A percentile compares a stretch with the other conserved stretches of the same genome.
phyloP scores from a whole-genome alignment of 2,113 vertebrate genomes.

The Barnardius zonarius region DNA sequence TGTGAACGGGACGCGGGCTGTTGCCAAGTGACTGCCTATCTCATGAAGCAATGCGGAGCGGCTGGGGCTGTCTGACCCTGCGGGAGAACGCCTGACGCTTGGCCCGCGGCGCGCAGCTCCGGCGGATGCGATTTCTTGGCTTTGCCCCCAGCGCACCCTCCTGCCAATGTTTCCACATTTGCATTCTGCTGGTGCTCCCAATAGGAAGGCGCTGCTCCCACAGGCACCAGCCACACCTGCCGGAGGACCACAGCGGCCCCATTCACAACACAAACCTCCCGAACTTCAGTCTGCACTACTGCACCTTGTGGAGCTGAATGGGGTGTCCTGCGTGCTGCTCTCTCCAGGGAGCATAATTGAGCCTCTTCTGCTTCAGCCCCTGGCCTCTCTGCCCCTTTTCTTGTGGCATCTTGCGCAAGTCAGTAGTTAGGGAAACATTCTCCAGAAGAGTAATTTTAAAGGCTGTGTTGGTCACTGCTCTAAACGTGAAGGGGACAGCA shows the following conservation, averaged over 20 bases:
- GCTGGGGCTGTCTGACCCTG: not conserved
- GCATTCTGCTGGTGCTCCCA: constrained; percentile 6
- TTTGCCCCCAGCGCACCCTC: constrained; percentile 9
- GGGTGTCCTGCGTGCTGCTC: not conserved
- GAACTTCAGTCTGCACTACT: not conserved
- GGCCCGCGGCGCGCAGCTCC: not conserved
- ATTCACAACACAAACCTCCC: not conserved
- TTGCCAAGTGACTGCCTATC: not conserved
- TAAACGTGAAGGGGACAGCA: not conserved
- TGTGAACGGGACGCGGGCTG: not conserved
- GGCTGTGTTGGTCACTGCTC: not conserved
- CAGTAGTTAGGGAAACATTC: not conserved
- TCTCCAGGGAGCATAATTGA: not conserved
- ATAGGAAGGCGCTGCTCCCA: not conserved
- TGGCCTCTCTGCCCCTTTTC: not conserved
- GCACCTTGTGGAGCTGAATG: not conserved
- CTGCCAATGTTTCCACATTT: constrained; percentile 44
- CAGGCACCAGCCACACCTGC: constrained; percentile 15
- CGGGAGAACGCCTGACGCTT: not conserved
- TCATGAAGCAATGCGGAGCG: not conserved
- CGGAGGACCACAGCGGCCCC: not conserved
- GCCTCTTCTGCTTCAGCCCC: not conserved
- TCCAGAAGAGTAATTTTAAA: not conserved
- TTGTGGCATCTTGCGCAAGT: fast-evolving
- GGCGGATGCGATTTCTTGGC: constrained; percentile 59